These are phyloP conservation scores for Hippocampus abdominalis DNA, from an alignment of 2,113 vertebrate genomes.

Conservation along the genomic window DNA sequence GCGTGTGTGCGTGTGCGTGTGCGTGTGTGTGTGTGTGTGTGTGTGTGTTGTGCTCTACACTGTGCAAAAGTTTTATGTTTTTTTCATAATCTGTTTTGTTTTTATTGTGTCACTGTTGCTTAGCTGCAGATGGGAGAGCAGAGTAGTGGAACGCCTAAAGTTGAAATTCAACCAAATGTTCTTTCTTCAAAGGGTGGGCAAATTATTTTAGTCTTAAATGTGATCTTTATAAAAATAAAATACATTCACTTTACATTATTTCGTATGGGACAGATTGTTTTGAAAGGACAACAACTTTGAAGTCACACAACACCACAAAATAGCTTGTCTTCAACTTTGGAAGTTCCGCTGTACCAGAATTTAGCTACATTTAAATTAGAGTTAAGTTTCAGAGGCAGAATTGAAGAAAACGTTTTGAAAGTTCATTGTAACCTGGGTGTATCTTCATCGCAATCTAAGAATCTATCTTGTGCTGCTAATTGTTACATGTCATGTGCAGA, in stretches of 20 bases:
- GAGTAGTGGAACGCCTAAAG: not conserved
- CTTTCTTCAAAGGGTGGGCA: no score
- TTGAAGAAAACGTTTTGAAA: slow-evolving; percentile 12
- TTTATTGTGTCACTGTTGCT: slow-evolving; percentile 11
- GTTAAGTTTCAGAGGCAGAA: not conserved
- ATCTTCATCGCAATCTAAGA: slow-evolving; percentile 29
- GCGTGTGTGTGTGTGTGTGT: no score
- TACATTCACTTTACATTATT: not conserved
- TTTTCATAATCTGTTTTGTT: slow-evolving; percentile 19
- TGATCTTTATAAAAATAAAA: no score
- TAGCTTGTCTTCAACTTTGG: not conserved
- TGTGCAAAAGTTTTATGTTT: not conserved
- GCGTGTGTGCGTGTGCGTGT: no score
- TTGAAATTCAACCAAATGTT: not conserved
- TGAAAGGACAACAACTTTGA: not conserved
- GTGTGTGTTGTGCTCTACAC: no score
- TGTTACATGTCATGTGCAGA: slow-evolving; percentile 66
- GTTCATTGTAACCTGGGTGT: slow-evolving; percentile 18
- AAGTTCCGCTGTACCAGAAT: not conserved
- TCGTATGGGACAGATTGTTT: not conserved
- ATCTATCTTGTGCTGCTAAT: slow-evolving; percentile 72
- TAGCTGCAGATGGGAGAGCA: slow-evolving; percentile 15
- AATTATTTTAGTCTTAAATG: no score
- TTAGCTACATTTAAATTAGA: slow-evolving; percentile 8
- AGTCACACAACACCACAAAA: not conserved